Base-by-base conservation (phyloP, 2,888 invertebrate species). In the Dasysyrphus albostriatus region DNA sequence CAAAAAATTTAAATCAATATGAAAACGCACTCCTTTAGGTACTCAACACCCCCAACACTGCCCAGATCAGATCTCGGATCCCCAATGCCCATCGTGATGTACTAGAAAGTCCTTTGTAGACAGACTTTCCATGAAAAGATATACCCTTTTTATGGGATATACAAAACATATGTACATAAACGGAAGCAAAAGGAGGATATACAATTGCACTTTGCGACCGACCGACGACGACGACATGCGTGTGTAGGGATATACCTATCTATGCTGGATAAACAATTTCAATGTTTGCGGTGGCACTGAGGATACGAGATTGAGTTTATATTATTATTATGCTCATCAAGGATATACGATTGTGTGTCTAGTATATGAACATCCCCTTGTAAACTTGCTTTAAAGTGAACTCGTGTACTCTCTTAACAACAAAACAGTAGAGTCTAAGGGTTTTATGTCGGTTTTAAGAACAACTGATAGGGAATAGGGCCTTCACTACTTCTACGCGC, bases 311-410 rank as follows among this genome's bases (percentile, higher is more conserved):
- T 59, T 69, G 51, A 70, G 58, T 73, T 59, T 61, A 32, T 61
- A 34, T 76, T 67, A 81, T 85, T 65, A 81, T 84, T 72, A 84
- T 73, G 67, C 73, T 77, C 51, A 72, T 77, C 51, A 72, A 73
- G 61, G 76, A 85, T 56, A 72, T 76, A 54, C 54, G 54, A 54
- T 54, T 44, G 47, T 47, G 32, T 32, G 32, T 32, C 61, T 12
- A 58, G 58, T 58, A 58, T 16, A 58, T 58, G 58, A 16, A 58
- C 58, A 84, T 72, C 72, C 69, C 19, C 49, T 70, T 72, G 70
- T 70, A 72, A 76, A 73, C 72, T 72, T 76, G 76, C 51, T 76
- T 73, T 76, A 47, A 73, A 76, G 59, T 54, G 8, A 29, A 76
- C 47, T 76, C 47, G 42, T 39, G 42, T n/a, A 47, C 16, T 72